phyloP scores from a whole-genome alignment of 2,888 invertebrate species.

The Phaedon cochleariae region DNA sequence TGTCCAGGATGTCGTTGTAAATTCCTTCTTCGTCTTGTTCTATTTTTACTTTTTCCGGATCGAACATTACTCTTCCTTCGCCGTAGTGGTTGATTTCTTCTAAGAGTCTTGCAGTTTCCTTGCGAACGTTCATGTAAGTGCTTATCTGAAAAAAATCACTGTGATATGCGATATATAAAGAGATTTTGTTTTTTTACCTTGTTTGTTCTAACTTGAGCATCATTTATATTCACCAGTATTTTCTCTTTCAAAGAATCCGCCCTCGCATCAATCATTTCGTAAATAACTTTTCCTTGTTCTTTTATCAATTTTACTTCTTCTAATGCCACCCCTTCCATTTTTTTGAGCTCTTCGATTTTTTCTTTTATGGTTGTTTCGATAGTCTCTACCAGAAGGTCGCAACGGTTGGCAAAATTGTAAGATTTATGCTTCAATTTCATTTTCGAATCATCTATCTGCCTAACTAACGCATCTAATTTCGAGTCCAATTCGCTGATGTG shows the following conservation, averaged over 20 bases:
- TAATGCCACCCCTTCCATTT: constrained; percentile 61
- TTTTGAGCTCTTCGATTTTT: constrained; percentile 64
- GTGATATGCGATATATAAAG: no score
- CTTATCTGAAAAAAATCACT: constrained; percentile 61
- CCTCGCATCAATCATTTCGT: constrained; percentile 63
- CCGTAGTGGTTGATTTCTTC: constrained; percentile 69
- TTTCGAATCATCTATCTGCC: constrained; percentile 67
- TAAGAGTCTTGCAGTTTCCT: constrained; percentile 67
- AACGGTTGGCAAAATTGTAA: constrained; percentile 67
- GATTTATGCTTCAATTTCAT: constrained; percentile 66
- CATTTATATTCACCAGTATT: constrained; percentile 52
- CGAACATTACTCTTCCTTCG: constrained; percentile 66
- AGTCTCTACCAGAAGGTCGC: constrained; percentile 65
- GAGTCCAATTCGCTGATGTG: constrained; percentile 69
- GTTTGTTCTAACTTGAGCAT: constrained; percentile 47
- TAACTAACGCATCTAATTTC: constrained; percentile 66
- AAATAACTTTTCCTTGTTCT: constrained; percentile 62
- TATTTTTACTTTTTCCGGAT: constrained; percentile 66
- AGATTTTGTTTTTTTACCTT: no score
- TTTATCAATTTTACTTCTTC: constrained; percentile 62
- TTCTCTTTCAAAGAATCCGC: constrained; percentile 63
- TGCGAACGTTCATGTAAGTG: constrained; percentile 68
- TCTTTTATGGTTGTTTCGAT: constrained; percentile 65
- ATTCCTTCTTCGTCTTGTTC: constrained; percentile 62
- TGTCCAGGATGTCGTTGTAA: constrained; percentile 67